Base-by-base conservation (phyloP, 2,797 vertebrate genomes). In the Stomatorhinus walkeri region DNA sequence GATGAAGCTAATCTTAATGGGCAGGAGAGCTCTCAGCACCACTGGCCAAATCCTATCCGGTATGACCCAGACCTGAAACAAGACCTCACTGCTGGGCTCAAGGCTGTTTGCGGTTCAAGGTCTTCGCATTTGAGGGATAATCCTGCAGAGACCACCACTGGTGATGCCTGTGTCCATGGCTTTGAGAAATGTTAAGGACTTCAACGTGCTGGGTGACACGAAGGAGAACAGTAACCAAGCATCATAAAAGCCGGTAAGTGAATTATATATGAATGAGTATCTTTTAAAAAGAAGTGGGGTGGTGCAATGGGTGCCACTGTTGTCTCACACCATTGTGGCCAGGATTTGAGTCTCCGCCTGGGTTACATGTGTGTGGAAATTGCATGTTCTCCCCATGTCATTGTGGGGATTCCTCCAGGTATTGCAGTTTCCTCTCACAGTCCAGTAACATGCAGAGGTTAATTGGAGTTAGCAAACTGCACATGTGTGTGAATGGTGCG, bases 1-100 rank as follows among this genome's bases (percentile, higher is more conserved):
- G 88, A 64, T 88, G 87, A 52, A 59, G 83, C 48, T 64, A 22
- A 85, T 49, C 54, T 36, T 76, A 24, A 48, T 88, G 19, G 5
- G 52, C 85, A 61, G 54, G 32, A n/a, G 28, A 87, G 85, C 51
- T 87, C 14, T 87, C n/a, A 16, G 24, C 84, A 36, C 51, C 46
- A 32, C 10, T 54, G 49, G 48, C 28, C 28, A 61, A 87, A 87
- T 87, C 85, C 51, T 56, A 9, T 59, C 28, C 16, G 6, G 24
- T 36, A 8, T 7, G 7, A 28, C 84, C 46, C 46, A 51, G 84
- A 54, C 49, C 49, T 54, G 46, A 24, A 83, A 83, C 79, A 83
- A 49, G 40, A 83, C 12, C 79, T 24, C 79, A 12, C 79, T 83
- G n/a, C 46, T 83, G 40, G 43, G 79, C 22, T 83, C 79, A 83